Evolutionary conservation across 2,888 invertebrate genomes (phyloP).

Genomic region (Sphaerophoria rueppellii): DNA sequence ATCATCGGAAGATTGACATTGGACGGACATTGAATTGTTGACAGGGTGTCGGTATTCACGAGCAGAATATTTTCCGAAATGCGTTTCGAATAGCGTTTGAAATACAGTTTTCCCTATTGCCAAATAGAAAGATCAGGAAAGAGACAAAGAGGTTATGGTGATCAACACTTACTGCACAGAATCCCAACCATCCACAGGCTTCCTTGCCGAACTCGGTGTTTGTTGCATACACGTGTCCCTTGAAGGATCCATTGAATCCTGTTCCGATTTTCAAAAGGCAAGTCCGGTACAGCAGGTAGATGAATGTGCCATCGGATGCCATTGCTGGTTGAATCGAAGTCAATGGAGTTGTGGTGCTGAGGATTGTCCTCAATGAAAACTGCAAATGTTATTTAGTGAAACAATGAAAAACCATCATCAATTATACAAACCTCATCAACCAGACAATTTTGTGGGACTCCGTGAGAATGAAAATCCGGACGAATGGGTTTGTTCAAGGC

Average conservation of each 20-base stretch:
- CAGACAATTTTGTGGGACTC: constrained; percentile 90
- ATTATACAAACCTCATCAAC: constrained; percentile 84
- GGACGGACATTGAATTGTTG: constrained; percentile 82
- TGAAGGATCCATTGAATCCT: constrained; percentile 95
- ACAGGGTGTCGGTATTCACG: constrained; percentile 82
- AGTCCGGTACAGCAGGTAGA: constrained; percentile 93
- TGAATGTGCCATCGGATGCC: constrained; percentile 94
- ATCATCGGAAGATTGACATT: constrained; percentile 79
- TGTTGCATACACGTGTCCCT: constrained; percentile 93
- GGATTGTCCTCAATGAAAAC: constrained; percentile 80
- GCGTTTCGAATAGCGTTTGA: constrained; percentile 85
- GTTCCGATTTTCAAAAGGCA: constrained; percentile 97
- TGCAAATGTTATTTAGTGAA: constrained; percentile 58
- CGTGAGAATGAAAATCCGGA: constrained; percentile 94
- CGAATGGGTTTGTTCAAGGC: constrained; percentile 91
- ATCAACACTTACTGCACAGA: constrained; percentile 87
- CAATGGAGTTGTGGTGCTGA: constrained; percentile 83
- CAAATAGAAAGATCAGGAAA: constrained; percentile 75
- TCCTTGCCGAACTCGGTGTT: constrained; percentile 93
- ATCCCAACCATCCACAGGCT: constrained; percentile 92
- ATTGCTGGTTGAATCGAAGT: constrained; percentile 84
- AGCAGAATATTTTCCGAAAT: constrained; percentile 82
- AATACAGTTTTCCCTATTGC: constrained; percentile 89
- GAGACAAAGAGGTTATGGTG: not conserved
- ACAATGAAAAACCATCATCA: constrained; percentile 76